Percentiles rank a stretch among this genome's conserved stretches.
phyloP scores from a whole-genome alignment of 2,888 invertebrate genomes.

The Ypsolopha scabrella region DNA sequence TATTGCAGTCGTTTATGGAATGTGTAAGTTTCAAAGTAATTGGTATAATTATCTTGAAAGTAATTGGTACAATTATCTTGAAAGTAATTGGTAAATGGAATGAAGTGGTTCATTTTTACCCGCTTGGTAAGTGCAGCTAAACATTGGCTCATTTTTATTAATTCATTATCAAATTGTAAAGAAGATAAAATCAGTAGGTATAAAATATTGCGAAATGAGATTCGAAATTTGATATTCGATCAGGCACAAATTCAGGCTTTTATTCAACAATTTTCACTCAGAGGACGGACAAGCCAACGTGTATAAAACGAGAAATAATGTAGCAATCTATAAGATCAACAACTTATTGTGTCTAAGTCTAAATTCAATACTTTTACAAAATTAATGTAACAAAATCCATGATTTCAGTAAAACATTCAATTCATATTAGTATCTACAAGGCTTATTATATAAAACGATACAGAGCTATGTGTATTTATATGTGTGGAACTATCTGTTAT shows the following conservation, averaged over 20 bases:
- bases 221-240: conserved; percentile 27
- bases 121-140: conserved; percentile 8
- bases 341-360: conserved; percentile 3
- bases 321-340: conserved; percentile 5
- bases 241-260: conserved; percentile 63
- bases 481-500: too few relatives aligned
- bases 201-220: conserved; percentile 34
- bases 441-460: background rate
- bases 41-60: conserved; percentile 9
- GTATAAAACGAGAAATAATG: conserved; percentile 11
- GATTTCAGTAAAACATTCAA: too few relatives aligned
- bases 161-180: too few relatives aligned
- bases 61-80: conserved; percentile 1
- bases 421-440: background rate
- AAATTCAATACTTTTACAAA: too few relatives aligned
- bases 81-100: too few relatives aligned
- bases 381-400: too few relatives aligned
- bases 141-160: conserved; percentile 7
- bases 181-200: background rate
- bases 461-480: too few relatives aligned
- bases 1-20: conserved; percentile 57
- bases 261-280: conserved; percentile 30
- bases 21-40: conserved; percentile 26
- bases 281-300: conserved; percentile 57
- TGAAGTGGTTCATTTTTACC: background rate